Conservation (phyloP, 2,113 vertebrate species). For the Scopus umbretta region DNA sequence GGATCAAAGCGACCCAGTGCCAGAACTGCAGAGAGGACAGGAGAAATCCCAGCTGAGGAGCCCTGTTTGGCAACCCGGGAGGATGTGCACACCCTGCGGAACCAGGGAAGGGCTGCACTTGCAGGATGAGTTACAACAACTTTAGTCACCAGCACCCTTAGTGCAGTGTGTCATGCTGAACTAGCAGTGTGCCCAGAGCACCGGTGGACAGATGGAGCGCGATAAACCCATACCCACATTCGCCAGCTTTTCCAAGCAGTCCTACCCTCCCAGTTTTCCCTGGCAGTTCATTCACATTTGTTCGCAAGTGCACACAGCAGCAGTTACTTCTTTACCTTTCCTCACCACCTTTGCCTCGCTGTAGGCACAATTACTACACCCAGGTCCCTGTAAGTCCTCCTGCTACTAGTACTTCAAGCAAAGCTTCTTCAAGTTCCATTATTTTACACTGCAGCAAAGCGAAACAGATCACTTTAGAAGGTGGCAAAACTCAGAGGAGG, state of each 20-base stretch:
- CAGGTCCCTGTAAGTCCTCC: background rate
- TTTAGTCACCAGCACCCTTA: background rate
- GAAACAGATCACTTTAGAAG: background rate
- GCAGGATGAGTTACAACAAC: background rate
- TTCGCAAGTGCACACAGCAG: rapidly evolving
- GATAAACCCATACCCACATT: background rate
- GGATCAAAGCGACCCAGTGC: slow-evolving; percentile 6
- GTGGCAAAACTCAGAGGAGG: background rate
- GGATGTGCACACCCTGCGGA: background rate
- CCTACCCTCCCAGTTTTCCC: background rate
- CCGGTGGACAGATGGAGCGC: background rate
- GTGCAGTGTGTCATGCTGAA: rapidly evolving
- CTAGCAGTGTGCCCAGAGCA: background rate
- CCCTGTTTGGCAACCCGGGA: background rate
- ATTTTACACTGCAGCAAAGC: background rate
- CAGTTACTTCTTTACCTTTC: background rate
- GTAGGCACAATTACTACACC: background rate
- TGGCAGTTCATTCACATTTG: background rate
- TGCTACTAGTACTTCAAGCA: background rate
- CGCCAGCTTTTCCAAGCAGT: background rate
- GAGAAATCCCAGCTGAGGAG: background rate
- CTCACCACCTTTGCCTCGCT: background rate
- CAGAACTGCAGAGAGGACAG: background rate
- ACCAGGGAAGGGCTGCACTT: background rate
- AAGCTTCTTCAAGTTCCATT: background rate